These are phyloP conservation scores for Diorhabda carinulata DNA, from an alignment of 1,140 invertebrate species.

Conservation along the genomic window DNA sequence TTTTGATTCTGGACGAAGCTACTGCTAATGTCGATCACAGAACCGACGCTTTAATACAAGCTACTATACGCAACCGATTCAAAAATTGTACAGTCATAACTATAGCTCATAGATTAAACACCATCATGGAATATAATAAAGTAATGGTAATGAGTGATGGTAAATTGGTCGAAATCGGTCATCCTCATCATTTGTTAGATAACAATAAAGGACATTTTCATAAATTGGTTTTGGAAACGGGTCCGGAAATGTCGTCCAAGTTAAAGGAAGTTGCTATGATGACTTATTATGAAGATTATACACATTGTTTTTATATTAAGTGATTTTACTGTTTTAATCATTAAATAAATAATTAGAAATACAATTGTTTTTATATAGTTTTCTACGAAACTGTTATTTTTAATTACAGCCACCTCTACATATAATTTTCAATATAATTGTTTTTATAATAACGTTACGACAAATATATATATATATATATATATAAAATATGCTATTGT, in stretches of 20 bases:
- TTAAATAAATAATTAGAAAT: too few relatives aligned
- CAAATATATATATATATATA: too few relatives aligned
- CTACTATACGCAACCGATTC: neutral
- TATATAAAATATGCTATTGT: too few relatives aligned
- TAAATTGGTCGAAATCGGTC: conserved; percentile 39
- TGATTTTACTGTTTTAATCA: too few relatives aligned
- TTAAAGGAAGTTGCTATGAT: conserved; percentile 19
- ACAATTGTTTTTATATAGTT: too few relatives aligned
- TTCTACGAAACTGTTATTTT: too few relatives aligned
- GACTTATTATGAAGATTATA: too few relatives aligned
- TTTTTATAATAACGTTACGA: too few relatives aligned
- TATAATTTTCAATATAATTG: too few relatives aligned
- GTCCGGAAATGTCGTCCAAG: conserved; percentile 21
- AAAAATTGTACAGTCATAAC: conserved; percentile 1
- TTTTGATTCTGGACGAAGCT: too few relatives aligned
- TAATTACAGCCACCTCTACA: too few relatives aligned
- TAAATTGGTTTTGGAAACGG: conserved; percentile 65
- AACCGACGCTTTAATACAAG: neutral
- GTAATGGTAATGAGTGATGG: conserved; percentile 46
- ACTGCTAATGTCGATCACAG: neutral
- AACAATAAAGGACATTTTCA: conserved; percentile 57
- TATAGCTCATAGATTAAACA: conserved; percentile 58
- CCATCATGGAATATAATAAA: conserved; percentile 61
- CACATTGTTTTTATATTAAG: too few relatives aligned
- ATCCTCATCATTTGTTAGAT: conserved; percentile 38